Evolutionary conservation across 2,113 vertebrate genomes (phyloP).

Genomic region (Perca flavescens): DNA sequence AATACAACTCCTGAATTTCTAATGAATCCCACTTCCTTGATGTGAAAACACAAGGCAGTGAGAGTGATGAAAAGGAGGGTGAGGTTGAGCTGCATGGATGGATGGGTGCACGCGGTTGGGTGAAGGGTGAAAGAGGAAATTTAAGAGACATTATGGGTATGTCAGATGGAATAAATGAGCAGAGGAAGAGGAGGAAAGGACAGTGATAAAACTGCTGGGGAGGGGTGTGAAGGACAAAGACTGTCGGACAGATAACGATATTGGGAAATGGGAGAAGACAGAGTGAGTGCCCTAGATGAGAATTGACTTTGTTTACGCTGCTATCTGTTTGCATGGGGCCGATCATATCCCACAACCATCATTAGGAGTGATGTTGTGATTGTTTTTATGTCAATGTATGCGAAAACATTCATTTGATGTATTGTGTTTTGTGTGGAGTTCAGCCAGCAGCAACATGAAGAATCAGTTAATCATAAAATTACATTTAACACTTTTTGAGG

Average conservation of each 20-base stretch:
- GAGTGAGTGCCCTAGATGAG: not conserved
- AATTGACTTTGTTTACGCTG: slow-evolving; percentile 29
- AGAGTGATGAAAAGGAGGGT: slow-evolving; percentile 13
- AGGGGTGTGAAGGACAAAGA: slow-evolving; percentile 42
- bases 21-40: not conserved
- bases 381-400: slow-evolving; percentile 25
- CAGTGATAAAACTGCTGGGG: slow-evolving; percentile 10
- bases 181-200: slow-evolving; percentile 34
- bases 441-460: slow-evolving; percentile 23
- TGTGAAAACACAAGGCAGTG: not conserved
- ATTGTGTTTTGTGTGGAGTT: slow-evolving; percentile 39
- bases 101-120: slow-evolving; percentile 45
- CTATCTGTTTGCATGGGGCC: slow-evolving; percentile 22
- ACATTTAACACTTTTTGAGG: slow-evolving; percentile 8
- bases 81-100: slow-evolving; percentile 33
- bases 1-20: not conserved
- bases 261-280: not conserved
- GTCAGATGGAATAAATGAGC: slow-evolving; percentile 53
- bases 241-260: slow-evolving; percentile 6
- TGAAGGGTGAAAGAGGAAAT: slow-evolving; percentile 65
- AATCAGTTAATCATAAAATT: slow-evolving; percentile 30
- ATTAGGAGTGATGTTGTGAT: slow-evolving; percentile 27
- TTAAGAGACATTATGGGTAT: slow-evolving; percentile 42
- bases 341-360: slow-evolving; percentile 24
- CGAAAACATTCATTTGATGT: slow-evolving; percentile 44